Conservation (phyloP, 1,140 invertebrate genomes). For the Pseudachorutes palmiensis region DNA sequence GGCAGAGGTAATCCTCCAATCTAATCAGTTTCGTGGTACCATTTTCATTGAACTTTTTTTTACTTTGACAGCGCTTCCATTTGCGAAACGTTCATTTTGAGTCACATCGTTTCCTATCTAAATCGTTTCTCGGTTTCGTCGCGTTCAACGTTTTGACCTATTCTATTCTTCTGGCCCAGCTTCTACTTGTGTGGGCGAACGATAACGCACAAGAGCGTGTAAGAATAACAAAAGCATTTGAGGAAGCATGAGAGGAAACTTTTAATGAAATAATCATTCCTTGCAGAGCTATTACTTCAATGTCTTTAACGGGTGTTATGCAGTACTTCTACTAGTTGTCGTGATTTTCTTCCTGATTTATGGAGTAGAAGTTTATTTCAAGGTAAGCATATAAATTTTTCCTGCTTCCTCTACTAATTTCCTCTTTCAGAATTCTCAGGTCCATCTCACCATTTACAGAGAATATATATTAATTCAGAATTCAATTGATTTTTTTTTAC, state of each 20-base stretch:
- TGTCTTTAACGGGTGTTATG: conserved; percentile 86
- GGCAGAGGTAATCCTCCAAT: conserved; percentile 67
- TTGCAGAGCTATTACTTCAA: conserved; percentile 66
- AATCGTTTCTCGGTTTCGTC: conserved; percentile 84
- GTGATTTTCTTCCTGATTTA: conserved; percentile 91
- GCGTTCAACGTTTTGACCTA: conserved; percentile 84
- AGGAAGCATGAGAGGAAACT: conserved; percentile 8
- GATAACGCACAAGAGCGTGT: conserved; percentile 55
- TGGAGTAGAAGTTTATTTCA: conserved; percentile 89
- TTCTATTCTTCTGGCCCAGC: conserved; percentile 65
- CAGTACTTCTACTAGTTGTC: conserved; percentile 77
- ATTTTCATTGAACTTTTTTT: conserved; percentile 14
- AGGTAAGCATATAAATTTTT: conserved; percentile 57
- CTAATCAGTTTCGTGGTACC: not conserved
- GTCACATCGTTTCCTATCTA: conserved; percentile 78
- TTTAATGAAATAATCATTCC: too few species aligned
- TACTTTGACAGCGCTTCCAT: conserved; percentile 69
- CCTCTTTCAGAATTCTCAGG: not conserved
- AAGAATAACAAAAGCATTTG: conserved; percentile 28
- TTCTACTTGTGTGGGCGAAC: conserved; percentile 55
- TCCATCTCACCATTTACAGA: too few species aligned
- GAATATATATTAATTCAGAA: too few species aligned
- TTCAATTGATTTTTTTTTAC: conserved; percentile 3
- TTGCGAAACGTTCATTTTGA: conserved; percentile 76
- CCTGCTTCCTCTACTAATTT: not conserved